A percentile compares a stretch with the other conserved stretches of the same genome.
Evolutionary conservation across 2,113 vertebrate genomes (phyloP).

Genomic region (Variabilichromis moorii): DNA sequence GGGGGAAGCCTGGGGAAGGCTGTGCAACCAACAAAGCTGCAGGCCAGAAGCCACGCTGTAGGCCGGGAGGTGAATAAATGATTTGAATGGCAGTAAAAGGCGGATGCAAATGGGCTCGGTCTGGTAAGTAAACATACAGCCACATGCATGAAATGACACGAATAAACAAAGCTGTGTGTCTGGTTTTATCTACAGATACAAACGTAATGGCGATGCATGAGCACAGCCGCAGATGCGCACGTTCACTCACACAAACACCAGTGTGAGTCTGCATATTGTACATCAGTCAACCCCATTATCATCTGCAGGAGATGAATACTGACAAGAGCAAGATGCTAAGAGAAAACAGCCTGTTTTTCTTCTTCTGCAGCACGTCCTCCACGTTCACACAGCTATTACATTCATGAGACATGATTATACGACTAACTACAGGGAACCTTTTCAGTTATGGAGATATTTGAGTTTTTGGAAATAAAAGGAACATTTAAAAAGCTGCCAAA

Average conservation of each 20-base stretch:
- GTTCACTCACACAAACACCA: not conserved
- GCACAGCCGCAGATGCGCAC: not conserved
- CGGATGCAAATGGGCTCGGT: conserved; percentile 38
- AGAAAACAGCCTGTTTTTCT: not conserved
- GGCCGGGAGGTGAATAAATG: conserved; percentile 33
- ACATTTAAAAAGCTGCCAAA: not conserved
- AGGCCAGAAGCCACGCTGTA: conserved; percentile 39
- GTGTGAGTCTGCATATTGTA: not conserved
- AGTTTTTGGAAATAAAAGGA: not conserved
- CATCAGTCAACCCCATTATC: not conserved
- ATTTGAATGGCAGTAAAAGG: conserved; percentile 47
- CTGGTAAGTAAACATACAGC: conserved; percentile 10
- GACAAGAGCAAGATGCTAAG: not conserved
- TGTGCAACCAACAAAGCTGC: conserved; percentile 43
- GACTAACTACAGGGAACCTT: not conserved
- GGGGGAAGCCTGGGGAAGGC: conserved; percentile 27
- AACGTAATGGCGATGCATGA: conserved; percentile 5
- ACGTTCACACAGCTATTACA: not conserved
- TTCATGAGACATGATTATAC: not conserved
- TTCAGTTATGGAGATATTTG: not conserved
- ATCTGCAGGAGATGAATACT: conserved; percentile 11
- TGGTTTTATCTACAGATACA: conserved; percentile 13
- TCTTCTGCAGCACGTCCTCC: not conserved
- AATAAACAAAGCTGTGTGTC: conserved; percentile 41
- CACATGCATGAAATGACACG: conserved; percentile 17